These are phyloP conservation scores for Helobdella robusta DNA, from an alignment of 2,888 invertebrate species.

Conservation along the genomic window DNA sequence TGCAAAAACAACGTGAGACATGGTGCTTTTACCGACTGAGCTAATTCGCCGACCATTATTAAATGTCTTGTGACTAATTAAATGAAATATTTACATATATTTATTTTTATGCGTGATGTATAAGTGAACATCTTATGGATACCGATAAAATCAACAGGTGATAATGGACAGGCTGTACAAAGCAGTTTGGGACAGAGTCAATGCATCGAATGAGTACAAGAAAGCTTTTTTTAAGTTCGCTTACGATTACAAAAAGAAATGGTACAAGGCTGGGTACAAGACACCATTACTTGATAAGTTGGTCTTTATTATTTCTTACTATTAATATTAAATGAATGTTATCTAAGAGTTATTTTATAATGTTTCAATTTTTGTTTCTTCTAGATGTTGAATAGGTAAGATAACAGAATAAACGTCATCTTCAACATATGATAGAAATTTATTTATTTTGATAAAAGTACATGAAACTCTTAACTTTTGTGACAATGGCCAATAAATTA, in stretches of 20 bases:
- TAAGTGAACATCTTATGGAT: neutral
- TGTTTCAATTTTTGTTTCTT: too few species aligned
- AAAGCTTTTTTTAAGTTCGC: slow-evolving; percentile 74
- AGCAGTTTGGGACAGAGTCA: slow-evolving; percentile 21
- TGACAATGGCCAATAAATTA: too few species aligned
- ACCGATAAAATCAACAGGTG: neutral
- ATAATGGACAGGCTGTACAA: slow-evolving; percentile 20
- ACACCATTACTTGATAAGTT: slow-evolving; percentile 53
- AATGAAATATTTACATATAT: neutral
- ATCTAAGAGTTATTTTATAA: too few species aligned
- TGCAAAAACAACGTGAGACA: too few species aligned
- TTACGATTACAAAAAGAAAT: slow-evolving; percentile 79
- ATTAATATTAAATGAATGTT: neutral
- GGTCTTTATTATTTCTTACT: neutral
- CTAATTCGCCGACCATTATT: too few species aligned
- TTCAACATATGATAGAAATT: neutral
- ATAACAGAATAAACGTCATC: neutral
- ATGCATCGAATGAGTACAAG: neutral
- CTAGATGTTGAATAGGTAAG: neutral
- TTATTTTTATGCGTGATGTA: neutral
- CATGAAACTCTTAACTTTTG: too few species aligned
- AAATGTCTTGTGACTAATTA: too few species aligned
- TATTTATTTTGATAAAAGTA: too few species aligned
- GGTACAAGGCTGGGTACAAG: slow-evolving; percentile 59
- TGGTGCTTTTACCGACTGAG: too few species aligned